Evolutionary conservation across 2,888 invertebrate species (phyloP).

Genomic region (Agrenia bidenticulata): DNA sequence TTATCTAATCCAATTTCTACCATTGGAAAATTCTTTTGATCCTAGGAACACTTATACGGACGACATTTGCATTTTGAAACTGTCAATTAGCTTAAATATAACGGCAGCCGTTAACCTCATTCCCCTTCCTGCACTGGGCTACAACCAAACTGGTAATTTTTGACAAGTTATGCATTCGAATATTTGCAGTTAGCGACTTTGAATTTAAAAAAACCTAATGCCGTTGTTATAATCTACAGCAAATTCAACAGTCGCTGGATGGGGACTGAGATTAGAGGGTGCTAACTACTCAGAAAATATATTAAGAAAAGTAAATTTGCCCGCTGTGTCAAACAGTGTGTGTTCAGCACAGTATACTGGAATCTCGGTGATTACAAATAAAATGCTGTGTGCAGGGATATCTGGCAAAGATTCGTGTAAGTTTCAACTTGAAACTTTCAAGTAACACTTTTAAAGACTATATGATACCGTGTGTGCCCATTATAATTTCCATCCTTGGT

Average conservation of each 20-base stretch:
- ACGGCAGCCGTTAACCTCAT: too few species aligned
- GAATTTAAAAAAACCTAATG: neutral
- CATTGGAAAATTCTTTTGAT: too few species aligned
- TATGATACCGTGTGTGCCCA: too few species aligned
- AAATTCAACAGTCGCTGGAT: conserved; percentile 20
- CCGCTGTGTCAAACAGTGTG: neutral
- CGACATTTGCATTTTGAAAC: conserved; percentile 25
- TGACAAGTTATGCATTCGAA: too few species aligned
- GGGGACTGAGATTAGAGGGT: conserved; percentile 10
- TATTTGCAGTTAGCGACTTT: too few species aligned
- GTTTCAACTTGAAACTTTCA: too few species aligned
- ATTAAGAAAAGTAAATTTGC: conserved; percentile 18
- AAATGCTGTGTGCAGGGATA: conserved; percentile 23
- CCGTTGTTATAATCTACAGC: neutral
- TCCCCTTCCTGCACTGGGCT: too few species aligned
- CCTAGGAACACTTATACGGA: conserved; percentile 5
- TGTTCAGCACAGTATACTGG: neutral
- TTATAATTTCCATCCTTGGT: too few species aligned
- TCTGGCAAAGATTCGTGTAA: conserved; percentile 21
- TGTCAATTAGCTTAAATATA: too few species aligned
- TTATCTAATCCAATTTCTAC: too few species aligned
- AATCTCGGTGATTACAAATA: neutral
- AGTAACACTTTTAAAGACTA: too few species aligned
- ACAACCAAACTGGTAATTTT: too few species aligned
- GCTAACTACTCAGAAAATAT: neutral